Base-by-base conservation (phyloP, 2,888 invertebrate genomes). In the Ectropis crepuscularia region DNA sequence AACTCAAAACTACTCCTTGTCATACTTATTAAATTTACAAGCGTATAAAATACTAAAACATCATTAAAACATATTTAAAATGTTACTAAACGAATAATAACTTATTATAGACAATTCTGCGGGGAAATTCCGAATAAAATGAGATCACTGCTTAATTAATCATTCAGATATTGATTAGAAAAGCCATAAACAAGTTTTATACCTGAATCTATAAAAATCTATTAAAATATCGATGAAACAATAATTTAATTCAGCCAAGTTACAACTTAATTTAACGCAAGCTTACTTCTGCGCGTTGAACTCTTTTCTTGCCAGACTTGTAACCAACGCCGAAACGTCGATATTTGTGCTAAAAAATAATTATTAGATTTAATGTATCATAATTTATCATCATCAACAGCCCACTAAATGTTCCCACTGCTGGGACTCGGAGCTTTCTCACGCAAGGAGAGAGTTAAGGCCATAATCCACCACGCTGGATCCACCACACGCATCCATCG, bases 271-370 rank as follows among this genome's bases (percentile, higher is more conserved):
- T 50, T 11, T 48, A 36, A 28, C 37, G 11, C 16, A 36, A 45
- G 39, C 6, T 8, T 10, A 2, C 9, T 41, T 50, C n/a, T 70
- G 53, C 70, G 64, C 79, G 79, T 79, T 79, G 77, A 79, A 69
- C 70, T 79, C 79, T 79, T 78, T 77, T 57, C 67, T 71, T 58
- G 0, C 38, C 16, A 11, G 6, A 53, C 0, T n/a, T 41, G 5
- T 49, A 7, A 38, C 64, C 64, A 59, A 28, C 63, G 63, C 49
- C 37, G 2, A 28, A 28, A 28, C 16, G n/a, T n/a, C n/a, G n/a
- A n/a, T n/a, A n/a, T n/a, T n/a, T n/a, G n/a, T n/a, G n/a, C n/a
- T n/a, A 28, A 28, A 28, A 28, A 28, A 28, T 28, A 28, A 28
- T 28, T 28, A 28, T 28, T 28, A 4, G 16, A 28, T 28, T 28